Evolutionary conservation across 1,140 invertebrate genomes (phyloP).

Genomic region (Papilio aristodemus): DNA sequence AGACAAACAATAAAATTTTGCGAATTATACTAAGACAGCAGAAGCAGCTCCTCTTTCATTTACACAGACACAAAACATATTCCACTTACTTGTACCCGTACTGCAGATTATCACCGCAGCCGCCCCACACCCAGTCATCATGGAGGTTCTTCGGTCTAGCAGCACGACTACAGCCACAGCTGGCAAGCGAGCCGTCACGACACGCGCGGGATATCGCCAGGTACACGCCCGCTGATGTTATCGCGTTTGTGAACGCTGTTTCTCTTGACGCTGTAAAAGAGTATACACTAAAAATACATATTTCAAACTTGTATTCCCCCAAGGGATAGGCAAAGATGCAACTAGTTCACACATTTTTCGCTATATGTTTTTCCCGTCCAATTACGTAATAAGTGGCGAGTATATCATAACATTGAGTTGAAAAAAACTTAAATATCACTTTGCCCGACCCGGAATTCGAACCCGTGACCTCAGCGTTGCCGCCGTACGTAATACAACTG

Average conservation of each 20-base stretch:
- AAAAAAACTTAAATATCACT: too few relatives aligned
- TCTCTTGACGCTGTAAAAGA: constrained; percentile 90
- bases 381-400: too few relatives aligned
- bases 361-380: too few relatives aligned
- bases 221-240: constrained; percentile 93
- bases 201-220: constrained; percentile 93
- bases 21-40: too few relatives aligned
- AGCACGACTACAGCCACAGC: constrained; percentile 92
- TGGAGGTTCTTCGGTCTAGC: constrained; percentile 89
- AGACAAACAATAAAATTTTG: too few relatives aligned
- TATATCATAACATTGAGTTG: too few relatives aligned
- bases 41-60: background rate
- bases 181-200: constrained; percentile 92
- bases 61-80: background rate
- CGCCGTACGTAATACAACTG: too few relatives aligned
- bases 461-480: too few relatives aligned
- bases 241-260: constrained; percentile 94
- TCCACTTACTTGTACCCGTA: constrained; percentile 94
- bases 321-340: too few relatives aligned
- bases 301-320: too few relatives aligned
- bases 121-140: constrained; percentile 97
- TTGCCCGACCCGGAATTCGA: too few relatives aligned
- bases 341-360: too few relatives aligned
- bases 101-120: constrained; percentile 96
- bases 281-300: constrained; percentile 34